Percentiles rank a stretch among this genome's conserved stretches.
phyloP scores from a whole-genome alignment of 2,888 invertebrate genomes.

The Beris morrisii region DNA sequence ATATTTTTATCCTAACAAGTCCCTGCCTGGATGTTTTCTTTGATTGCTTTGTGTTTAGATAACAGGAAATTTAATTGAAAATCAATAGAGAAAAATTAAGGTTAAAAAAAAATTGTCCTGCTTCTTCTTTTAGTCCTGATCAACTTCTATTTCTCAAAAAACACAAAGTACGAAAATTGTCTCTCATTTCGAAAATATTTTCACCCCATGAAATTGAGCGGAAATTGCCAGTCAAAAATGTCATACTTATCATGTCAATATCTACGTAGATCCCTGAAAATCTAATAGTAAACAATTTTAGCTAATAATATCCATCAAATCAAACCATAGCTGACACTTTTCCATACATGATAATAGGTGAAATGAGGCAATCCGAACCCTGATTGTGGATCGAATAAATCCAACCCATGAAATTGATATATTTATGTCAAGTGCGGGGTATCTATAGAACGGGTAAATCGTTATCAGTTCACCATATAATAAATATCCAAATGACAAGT shows the following conservation, averaged over 20 bases:
- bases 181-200: no score
- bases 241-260: slow-evolving; percentile 5
- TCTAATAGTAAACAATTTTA: slow-evolving; percentile 20
- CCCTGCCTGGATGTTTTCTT: no score
- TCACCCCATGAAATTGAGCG: background rate
- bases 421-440: slow-evolving; percentile 7
- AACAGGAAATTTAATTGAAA: no score
- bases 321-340: slow-evolving; percentile 14
- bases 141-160: no score
- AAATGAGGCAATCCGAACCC: slow-evolving; percentile 23
- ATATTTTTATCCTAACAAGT: no score
- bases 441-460: slow-evolving; percentile 3
- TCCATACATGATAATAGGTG: slow-evolving; percentile 23
- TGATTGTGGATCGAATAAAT: slow-evolving; percentile 23
- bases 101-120: no score
- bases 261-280: slow-evolving; percentile 23
- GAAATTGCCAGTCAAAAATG: slow-evolving; percentile 22
- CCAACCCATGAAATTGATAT: slow-evolving; percentile 21
- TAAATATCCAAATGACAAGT: slow-evolving; percentile 32
- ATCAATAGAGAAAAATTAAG: no score
- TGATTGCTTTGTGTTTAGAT: no score
- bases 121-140: no score
- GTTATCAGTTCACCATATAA: slow-evolving; percentile 27
- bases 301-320: slow-evolving; percentile 29
- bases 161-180: no score